Conservation (phyloP, 2,797 vertebrate species). For the Sebastes elongatus region DNA sequence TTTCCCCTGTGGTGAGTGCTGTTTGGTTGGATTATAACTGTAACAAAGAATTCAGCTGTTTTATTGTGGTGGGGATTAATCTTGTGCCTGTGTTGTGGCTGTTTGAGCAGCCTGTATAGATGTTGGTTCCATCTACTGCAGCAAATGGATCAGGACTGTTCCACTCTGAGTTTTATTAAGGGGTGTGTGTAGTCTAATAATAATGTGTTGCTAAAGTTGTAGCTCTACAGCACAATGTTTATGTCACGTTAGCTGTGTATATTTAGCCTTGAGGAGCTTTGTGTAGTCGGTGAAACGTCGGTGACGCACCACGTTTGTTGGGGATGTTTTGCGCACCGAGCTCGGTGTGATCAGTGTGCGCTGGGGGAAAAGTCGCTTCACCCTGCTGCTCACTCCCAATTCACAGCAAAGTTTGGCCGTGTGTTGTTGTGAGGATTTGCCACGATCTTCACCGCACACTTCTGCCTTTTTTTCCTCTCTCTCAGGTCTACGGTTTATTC, state of each 20-base stretch:
- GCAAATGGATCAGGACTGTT: slow-evolving; percentile 73
- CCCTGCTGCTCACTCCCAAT: slow-evolving; percentile 43
- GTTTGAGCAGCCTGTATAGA: background rate
- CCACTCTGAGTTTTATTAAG: slow-evolving; percentile 57
- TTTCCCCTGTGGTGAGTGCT: slow-evolving; percentile 9
- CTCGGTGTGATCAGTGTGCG: slow-evolving; percentile 6
- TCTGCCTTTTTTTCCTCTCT: background rate
- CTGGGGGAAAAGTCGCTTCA: slow-evolving; percentile 33
- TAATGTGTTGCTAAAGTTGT: slow-evolving; percentile 50
- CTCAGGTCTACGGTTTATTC: slow-evolving; percentile 76
- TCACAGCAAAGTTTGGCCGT: slow-evolving; percentile 65
- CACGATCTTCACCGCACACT: slow-evolving; percentile 24
- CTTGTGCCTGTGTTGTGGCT: background rate
- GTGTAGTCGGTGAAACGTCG: background rate
- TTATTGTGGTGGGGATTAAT: slow-evolving; percentile 6
- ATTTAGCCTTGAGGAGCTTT: slow-evolving; percentile 3
- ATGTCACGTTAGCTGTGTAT: slow-evolving; percentile 15
- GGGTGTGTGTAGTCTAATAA: slow-evolving; percentile 55
- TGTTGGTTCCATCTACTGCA: slow-evolving; percentile 63
- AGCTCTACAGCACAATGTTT: background rate
- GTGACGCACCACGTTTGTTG: background rate
- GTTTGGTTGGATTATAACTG: background rate
- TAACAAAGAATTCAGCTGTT: background rate
- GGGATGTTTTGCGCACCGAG: slow-evolving; percentile 29
- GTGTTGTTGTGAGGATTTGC: slow-evolving; percentile 4